Base-by-base conservation (phyloP, 2,113 vertebrate species). In the Etheostoma cragini region DNA sequence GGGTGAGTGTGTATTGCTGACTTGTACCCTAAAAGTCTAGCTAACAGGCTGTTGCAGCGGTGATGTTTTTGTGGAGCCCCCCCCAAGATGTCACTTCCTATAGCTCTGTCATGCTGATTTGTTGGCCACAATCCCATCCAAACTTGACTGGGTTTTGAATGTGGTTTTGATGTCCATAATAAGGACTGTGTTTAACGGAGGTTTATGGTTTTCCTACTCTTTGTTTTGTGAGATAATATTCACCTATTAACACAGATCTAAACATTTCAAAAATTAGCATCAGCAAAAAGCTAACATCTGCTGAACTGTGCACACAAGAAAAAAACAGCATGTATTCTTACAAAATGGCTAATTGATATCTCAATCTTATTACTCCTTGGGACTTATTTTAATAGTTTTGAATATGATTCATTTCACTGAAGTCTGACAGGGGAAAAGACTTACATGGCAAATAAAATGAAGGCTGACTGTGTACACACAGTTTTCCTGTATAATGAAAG, bases 141-240 rank as follows among this genome's bases (percentile, higher is more conserved):
- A 77, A 58, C 68, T 10, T 47, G 15, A 52, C 73, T 73, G 73
- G 83, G 78, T 70, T 85, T 78, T 78, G 22, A 85, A 83, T 71
- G 81, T 70, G 78, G 70, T 86, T 84, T 79, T 81, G 88, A 69
- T 72, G 54, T 73, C 73, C 76, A 38, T 24, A 52, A 63, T 35
- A 67, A 81, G 56, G 33, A 52, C n/a, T 75, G 71, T 70, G 79
- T 57, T 84, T 72, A 62, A 88, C 60, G 14, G 63, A 70, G 71
- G 80, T 85, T 87, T 14, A 82, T n/a, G n/a, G 10, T 38, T 70
- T 64, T 17, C 24, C 19, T 24, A 67, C 42, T 19, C 35, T 82
- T 89, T 82, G 73, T 88, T 88, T 81, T 70, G 76, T 87, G 85
- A 89, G 85, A 89, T 83, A 81, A 83, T 63, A n/a, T 76, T 71